Evolutionary conservation across 2,888 invertebrate species (phyloP), one percentile per base, ranked within the genome.

Genomic region (Drosophila neutralis): DNA sequence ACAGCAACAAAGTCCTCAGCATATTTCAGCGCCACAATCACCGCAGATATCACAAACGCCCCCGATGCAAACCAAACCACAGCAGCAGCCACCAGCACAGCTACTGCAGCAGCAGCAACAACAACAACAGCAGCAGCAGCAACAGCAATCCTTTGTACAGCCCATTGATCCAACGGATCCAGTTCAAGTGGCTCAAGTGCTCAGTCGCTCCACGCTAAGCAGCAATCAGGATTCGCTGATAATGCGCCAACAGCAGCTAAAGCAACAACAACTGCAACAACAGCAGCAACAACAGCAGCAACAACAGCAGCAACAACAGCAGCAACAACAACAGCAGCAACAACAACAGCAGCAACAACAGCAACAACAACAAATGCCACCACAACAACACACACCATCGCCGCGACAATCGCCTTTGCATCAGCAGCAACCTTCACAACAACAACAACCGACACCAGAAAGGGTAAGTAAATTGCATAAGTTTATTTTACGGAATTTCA

Each of bases 81-180:
- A 90, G 54, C 88, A 84, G 63, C 86, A 89, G 57, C 89, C 88
- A 10, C 36, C 66, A 49, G 48, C 78, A 45, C 78, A 74, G 54
- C 90, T 89, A 54, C 91, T 89, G 36, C 92, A 91, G 42, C 85
- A 84, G 31, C 82, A 74, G 38, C 51, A 61, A 18, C 78, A 76
- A 0, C 80, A 76, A 27, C 63, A 62, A 27, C 81, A 27, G 27
- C 27, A 69, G 58, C 89, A 90, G 33, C 91, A 91, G 49, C 89
- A 89, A 49, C 87, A 91, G 38, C 91, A 90, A 68, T 82, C 81
- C 10, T 80, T 88, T 69, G 89, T 90, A 0, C 90, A 91, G 62
- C 92, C 92, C 13, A 92, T 93, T 38, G 93, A 93, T 81, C 93
- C 93, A 1, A 93, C 92, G 8, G 93, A 93, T 78, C 91, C 93